Percentiles rank a stretch among this genome's conserved stretches.
Conservation (phyloP, 1,140 invertebrate genomes). For the Harpegnathos saltator region DNA sequence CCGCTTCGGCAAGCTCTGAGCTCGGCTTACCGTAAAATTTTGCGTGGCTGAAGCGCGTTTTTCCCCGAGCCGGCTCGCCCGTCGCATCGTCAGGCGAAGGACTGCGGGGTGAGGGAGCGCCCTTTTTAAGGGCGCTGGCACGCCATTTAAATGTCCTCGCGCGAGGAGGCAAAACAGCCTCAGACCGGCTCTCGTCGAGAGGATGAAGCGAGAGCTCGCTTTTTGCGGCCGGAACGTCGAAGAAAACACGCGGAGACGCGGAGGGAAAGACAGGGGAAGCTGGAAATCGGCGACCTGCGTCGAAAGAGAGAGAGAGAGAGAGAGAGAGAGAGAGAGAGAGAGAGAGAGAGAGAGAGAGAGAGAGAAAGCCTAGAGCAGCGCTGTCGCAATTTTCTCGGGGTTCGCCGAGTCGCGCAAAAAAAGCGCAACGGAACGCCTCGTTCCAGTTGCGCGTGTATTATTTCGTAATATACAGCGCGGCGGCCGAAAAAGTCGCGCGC, state of each 20-base stretch:
- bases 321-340: too few species aligned
- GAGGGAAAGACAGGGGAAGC: background rate
- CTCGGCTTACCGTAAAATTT: conserved; percentile 60
- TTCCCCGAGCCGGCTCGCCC: conserved; percentile 34
- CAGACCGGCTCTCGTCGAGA: conserved; percentile 20
- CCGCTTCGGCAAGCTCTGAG: conserved; percentile 16
- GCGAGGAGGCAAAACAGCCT: conserved; percentile 47
- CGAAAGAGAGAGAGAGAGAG: background rate
- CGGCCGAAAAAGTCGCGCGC: background rate
- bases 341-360: too few species aligned
- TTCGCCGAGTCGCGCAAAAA: conserved; percentile 28
- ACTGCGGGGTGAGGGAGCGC: background rate
- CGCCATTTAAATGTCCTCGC: conserved; percentile 74
- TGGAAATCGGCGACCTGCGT: conserved; percentile 32
- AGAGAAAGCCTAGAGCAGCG: conserved; percentile 5
- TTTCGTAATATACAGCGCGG: conserved; percentile 12
- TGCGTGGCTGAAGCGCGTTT: conserved; percentile 59
- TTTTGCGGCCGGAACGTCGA: conserved; percentile 49
- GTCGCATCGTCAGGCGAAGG: conserved; percentile 5
- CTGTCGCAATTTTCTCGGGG: conserved; percentile 58
- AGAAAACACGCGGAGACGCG: conserved; percentile 34
- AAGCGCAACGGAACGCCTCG: background rate
- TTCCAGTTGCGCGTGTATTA: conserved; percentile 39
- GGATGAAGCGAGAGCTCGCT: conserved; percentile 50
- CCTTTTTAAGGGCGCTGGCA: conserved; percentile 69